A percentile compares a stretch with the other conserved stretches of the same genome.
These are phyloP conservation scores for Botrylloides violaceus DNA, from an alignment of 23 tunicate species.

Conservation along the genomic window DNA sequence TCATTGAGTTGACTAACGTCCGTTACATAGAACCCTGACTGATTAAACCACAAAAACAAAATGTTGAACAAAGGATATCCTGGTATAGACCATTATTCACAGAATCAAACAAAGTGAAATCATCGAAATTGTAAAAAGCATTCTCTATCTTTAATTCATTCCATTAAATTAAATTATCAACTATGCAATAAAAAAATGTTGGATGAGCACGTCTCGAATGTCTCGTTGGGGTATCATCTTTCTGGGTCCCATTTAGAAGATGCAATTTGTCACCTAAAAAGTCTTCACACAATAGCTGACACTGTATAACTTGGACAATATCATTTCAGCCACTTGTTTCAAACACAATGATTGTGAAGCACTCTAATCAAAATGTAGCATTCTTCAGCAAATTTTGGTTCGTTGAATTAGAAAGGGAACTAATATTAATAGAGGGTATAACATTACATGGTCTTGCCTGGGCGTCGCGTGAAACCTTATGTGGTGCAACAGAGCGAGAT, in stretches of 20 bases:
- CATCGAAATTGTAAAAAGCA: not conserved
- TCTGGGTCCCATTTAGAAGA: not conserved
- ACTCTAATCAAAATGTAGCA: no score
- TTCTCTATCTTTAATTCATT: not conserved
- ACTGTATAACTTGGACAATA: not conserved
- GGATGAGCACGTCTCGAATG: not conserved
- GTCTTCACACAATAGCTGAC: not conserved
- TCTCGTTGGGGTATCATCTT: not conserved
- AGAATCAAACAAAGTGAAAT: not conserved
- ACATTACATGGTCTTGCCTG: conserved; percentile 23
- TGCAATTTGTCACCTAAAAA: not conserved
- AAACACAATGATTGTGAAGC: not conserved
- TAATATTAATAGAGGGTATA: conserved; percentile 9
- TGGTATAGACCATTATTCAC: not conserved
- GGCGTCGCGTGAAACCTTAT: not conserved
- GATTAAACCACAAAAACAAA: not conserved
- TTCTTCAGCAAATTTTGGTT: not conserved
- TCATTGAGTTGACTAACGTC: not conserved
- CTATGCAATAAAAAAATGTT: not conserved
- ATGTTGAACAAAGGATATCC: not conserved
- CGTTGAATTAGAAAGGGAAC: not conserved
- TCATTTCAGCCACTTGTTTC: not conserved
- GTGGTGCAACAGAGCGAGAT: conserved; percentile 2
- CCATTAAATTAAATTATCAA: not conserved
- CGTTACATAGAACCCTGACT: not conserved